Evolutionary conservation across 1,140 invertebrate species (phyloP).

Genomic region (Halictus rubicundus): DNA sequence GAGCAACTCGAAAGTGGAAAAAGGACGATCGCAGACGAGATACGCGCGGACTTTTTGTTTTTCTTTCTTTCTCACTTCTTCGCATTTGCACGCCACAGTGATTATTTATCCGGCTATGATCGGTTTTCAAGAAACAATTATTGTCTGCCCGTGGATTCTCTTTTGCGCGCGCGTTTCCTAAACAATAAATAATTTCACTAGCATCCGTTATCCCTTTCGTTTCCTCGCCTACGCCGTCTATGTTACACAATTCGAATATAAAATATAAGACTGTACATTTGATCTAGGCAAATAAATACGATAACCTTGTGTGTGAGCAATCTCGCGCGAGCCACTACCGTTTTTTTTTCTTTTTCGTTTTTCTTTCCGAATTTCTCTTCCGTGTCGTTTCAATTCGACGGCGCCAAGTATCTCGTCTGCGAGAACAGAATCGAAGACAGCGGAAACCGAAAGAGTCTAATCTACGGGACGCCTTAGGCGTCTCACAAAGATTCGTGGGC

Average conservation of each 20-base stretch:
- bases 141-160: too few species aligned
- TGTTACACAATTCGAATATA: neutral
- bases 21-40: neutral
- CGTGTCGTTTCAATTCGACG: too few species aligned
- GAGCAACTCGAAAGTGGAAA: neutral
- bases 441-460: constrained; percentile 6
- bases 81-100: too few species aligned
- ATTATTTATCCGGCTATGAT: too few species aligned
- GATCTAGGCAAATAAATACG: neutral
- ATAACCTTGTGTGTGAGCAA: too few species aligned
- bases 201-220: neutral
- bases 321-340: too few species aligned
- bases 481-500: constrained; percentile 23
- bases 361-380: too few species aligned
- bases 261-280: constrained; percentile 6
- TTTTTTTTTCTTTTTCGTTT: too few species aligned
- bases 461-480: constrained; percentile 21
- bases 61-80: too few species aligned
- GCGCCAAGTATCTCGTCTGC: neutral
- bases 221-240: neutral
- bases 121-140: too few species aligned
- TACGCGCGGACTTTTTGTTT: too few species aligned
- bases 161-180: too few species aligned
- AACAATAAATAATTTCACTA: neutral
- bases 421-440: neutral